phyloP scores from a whole-genome alignment of 2,888 invertebrate species.

The Cerastis leucographa region DNA sequence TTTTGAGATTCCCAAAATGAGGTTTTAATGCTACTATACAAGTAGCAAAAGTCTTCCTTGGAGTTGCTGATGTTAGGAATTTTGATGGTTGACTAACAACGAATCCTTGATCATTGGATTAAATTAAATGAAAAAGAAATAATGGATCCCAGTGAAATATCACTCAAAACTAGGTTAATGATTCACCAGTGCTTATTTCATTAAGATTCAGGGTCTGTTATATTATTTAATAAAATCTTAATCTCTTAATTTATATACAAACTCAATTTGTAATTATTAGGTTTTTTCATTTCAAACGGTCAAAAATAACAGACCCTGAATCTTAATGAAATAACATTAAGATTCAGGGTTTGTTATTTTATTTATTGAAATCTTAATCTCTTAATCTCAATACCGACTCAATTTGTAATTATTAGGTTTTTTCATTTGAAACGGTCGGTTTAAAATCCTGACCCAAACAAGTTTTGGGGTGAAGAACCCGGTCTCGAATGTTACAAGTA shows the following conservation, averaged over 20 bases:
- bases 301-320: too few species aligned
- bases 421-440: conserved; percentile 1
- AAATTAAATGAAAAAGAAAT: not conserved
- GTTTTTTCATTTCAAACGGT: too few species aligned
- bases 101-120: not conserved
- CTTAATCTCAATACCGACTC: not conserved
- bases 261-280: not conserved
- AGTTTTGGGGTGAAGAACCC: conserved; percentile 8
- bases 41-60: not conserved
- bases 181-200: not conserved
- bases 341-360: not conserved
- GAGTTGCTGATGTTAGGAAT: not conserved
- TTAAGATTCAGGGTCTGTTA: not conserved
- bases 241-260: too few species aligned
- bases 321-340: not conserved
- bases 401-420: not conserved
- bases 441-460: conserved; percentile 3
- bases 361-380: too few species aligned
- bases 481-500: not conserved
- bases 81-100: not conserved
- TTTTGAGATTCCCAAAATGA: not conserved
- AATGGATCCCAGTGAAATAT: not conserved
- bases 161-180: not conserved
- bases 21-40: not conserved
- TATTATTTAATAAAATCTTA: not conserved